Conservation (phyloP, 2,113 vertebrate genomes). For the Cryptoleucopteryx plumbea region DNA sequence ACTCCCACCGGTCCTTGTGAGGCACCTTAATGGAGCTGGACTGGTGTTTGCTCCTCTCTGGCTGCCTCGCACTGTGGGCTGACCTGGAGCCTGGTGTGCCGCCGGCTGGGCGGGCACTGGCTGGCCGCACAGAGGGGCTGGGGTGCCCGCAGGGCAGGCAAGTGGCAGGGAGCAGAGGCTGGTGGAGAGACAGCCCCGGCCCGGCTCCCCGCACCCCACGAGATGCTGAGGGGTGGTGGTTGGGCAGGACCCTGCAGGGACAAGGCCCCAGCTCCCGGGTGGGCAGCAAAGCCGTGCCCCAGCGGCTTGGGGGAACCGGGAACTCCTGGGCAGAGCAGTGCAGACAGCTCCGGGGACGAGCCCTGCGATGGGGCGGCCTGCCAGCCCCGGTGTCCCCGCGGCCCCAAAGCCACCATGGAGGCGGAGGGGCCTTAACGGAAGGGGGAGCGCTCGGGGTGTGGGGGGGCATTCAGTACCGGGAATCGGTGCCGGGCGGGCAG, state of each 20-base stretch:
- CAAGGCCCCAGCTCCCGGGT: no score
- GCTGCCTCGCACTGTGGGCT: not conserved
- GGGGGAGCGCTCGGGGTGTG: no score
- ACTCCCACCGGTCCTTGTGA: rapidly evolving
- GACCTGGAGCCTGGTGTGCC: rapidly evolving
- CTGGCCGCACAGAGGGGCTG: rapidly evolving
- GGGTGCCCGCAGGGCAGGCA: rapidly evolving
- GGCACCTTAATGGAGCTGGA: not conserved
- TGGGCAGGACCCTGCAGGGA: not conserved
- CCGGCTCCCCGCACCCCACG: rapidly evolving
- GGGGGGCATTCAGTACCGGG: no score
- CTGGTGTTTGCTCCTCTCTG: not conserved
- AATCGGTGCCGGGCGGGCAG: no score
- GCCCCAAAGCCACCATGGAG: not conserved
- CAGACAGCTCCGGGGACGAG: rapidly evolving
- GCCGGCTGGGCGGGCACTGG: not conserved
- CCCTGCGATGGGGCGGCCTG: rapidly evolving
- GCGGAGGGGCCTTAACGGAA: not conserved
- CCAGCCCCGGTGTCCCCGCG: not conserved
- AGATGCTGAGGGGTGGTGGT: rapidly evolving
- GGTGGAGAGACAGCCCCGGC: no score
- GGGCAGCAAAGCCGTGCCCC: not conserved
- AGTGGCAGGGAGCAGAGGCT: not conserved
- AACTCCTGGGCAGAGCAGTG: not conserved
- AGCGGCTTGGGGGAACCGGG: rapidly evolving